Evolutionary conservation across 2,113 vertebrate species (phyloP).

Genomic region (Thryonomys swinderianus): DNA sequence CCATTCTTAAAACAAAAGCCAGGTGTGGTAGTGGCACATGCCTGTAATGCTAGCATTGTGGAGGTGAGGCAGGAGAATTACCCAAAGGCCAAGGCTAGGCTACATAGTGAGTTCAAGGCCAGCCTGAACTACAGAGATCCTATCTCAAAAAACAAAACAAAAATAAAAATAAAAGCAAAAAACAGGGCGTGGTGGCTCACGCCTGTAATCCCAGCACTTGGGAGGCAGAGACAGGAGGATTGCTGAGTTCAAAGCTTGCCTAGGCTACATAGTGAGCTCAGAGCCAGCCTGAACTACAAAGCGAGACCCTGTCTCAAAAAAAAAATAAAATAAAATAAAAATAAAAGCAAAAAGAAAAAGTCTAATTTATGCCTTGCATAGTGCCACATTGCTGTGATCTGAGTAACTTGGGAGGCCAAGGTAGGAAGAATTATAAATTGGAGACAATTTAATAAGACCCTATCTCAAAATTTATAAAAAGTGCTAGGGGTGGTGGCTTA

Average conservation of each 20-base stretch:
- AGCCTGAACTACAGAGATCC: background rate
- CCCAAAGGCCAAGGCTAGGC: background rate
- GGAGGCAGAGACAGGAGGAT: too few species aligned
- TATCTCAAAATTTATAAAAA: background rate
- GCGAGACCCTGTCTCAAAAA: too few species aligned
- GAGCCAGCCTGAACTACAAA: too few species aligned
- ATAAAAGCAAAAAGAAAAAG: background rate
- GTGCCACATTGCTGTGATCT: background rate
- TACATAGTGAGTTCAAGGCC: background rate
- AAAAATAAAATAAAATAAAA: too few species aligned
- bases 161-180: background rate
- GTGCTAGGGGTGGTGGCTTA: background rate
- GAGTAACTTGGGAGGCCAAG: background rate
- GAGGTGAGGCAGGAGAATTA: background rate
- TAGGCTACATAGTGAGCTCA: too few species aligned
- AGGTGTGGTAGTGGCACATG: background rate
- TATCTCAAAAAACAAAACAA: background rate
- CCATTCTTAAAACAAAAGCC: background rate
- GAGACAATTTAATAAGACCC: background rate
- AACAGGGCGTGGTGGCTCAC: too few species aligned
- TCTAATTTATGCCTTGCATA: background rate
- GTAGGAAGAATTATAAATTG: background rate
- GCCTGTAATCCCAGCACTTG: too few species aligned
- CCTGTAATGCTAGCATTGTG: background rate
- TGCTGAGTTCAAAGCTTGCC: too few species aligned